These are phyloP conservation scores for Phataginus tetradactyla DNA, from an alignment of 2,797 vertebrate species.

Conservation along the genomic window DNA sequence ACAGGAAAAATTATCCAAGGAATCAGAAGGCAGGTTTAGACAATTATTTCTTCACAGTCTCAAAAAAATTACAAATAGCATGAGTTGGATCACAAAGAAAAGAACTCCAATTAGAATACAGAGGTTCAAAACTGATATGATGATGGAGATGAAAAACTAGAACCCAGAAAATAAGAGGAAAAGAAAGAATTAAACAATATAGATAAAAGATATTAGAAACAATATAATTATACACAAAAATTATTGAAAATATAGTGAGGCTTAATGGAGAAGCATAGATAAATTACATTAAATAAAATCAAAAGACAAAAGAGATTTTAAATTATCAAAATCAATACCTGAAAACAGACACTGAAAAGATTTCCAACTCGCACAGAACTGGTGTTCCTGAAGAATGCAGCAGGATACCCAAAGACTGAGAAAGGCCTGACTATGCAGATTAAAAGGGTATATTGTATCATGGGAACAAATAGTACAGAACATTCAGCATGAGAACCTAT, in stretches of 20 bases:
- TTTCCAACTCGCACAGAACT: not conserved
- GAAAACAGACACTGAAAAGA: not conserved
- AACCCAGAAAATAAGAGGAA: not conserved
- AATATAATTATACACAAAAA: not conserved
- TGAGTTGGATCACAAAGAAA: not conserved
- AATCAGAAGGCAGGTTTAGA: not conserved
- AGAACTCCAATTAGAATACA: not conserved
- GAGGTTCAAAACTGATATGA: not conserved
- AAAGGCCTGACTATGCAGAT: not conserved
- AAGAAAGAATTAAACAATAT: not conserved
- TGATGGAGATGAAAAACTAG: not conserved
- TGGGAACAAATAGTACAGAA: constrained; percentile 1
- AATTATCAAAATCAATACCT: constrained; percentile 60
- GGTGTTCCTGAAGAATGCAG: constrained; percentile 31
- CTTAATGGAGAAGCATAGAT: constrained; percentile 1
- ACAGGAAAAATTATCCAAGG: not conserved
- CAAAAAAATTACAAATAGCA: not conserved
- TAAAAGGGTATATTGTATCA: constrained; percentile 38
- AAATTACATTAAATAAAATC: not conserved
- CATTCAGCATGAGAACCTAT: constrained; percentile 51
- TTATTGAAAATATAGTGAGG: not conserved
- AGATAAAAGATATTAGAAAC: not conserved
- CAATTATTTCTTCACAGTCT: not conserved
- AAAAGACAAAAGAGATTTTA: not conserved
- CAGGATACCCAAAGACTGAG: not conserved